phyloP scores from a whole-genome alignment of 2,113 vertebrate species.

The Epinephelus fuscoguttatus region DNA sequence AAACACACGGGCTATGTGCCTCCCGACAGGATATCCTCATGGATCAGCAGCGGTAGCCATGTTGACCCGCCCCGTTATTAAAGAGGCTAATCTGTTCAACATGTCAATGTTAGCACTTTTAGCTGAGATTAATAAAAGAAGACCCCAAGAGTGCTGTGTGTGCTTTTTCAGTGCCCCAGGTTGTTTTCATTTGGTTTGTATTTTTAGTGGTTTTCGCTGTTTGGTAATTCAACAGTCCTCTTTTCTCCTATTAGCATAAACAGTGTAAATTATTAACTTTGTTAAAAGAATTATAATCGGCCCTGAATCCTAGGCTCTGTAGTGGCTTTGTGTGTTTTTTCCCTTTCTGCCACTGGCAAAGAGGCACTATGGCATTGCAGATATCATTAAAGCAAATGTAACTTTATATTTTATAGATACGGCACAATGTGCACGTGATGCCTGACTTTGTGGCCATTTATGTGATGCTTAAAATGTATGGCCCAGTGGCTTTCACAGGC shows the following conservation, averaged over 20 bases:
- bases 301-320: constrained; percentile 58
- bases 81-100: constrained; percentile 93
- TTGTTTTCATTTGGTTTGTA: constrained; percentile 80
- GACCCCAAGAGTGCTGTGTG: constrained; percentile 87
- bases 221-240: constrained; percentile 81
- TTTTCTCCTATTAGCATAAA: constrained; percentile 78
- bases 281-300: constrained; percentile 78
- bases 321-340: constrained; percentile 66
- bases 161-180: constrained; percentile 82
- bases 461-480: constrained; percentile 71
- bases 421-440: constrained; percentile 54
- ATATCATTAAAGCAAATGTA: constrained; percentile 72
- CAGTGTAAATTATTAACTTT: constrained; percentile 85
- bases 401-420: constrained; percentile 77
- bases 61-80: constrained; percentile 87
- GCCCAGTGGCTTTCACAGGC: constrained; percentile 72
- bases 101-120: constrained; percentile 95
- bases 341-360: constrained; percentile 71
- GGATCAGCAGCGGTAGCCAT: constrained; percentile 85
- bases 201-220: constrained; percentile 79
- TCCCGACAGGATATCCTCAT: constrained; percentile 86
- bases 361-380: constrained; percentile 61
- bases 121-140: constrained; percentile 94
- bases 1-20: constrained; percentile 72
- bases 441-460: constrained; percentile 67